phyloP scores from a whole-genome alignment of 2,888 invertebrate species.

The Scaptomyza cyrtandrae region DNA sequence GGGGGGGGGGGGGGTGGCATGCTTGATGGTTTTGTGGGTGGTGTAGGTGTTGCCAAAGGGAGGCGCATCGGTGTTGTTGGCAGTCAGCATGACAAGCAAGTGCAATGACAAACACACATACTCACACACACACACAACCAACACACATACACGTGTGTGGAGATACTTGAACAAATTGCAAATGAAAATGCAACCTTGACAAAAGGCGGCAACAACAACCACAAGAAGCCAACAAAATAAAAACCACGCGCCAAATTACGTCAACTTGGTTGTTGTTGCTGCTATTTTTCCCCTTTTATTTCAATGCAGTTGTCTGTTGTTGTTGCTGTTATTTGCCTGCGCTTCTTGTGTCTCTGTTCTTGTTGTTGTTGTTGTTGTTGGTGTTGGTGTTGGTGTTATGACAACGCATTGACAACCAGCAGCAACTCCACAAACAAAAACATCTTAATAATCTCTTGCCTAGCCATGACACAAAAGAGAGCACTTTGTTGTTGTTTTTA shows the following conservation, averaged over 20 bases:
- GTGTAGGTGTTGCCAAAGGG: constrained; percentile 23
- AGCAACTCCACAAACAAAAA: constrained; percentile 23
- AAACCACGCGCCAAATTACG: constrained; percentile 64
- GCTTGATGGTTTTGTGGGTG: constrained; percentile 2
- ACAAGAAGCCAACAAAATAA: constrained; percentile 30
- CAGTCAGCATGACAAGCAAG: constrained; percentile 37
- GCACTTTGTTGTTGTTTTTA: constrained; percentile 25
- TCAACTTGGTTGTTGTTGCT: constrained; percentile 43
- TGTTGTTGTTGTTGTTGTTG: constrained; percentile 1
- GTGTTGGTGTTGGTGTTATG: constrained; percentile 20
- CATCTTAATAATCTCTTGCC: constrained; percentile 39
- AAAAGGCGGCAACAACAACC: constrained; percentile 39
- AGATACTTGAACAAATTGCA: constrained; percentile 50
- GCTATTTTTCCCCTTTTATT: constrained; percentile 34
- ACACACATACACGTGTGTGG: constrained; percentile 7
- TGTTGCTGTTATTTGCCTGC: background rate
- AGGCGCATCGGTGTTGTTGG: constrained; percentile 49
- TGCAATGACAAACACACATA: constrained; percentile 4
- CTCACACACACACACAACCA: constrained; percentile 14
- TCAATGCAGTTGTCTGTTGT: constrained; percentile 30
- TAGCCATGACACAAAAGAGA: constrained; percentile 53
- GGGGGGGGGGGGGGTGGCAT: background rate
- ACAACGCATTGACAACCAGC: constrained; percentile 52
- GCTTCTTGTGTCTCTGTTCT: background rate
- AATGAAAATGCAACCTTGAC: constrained; percentile 73